Evolutionary conservation across 2,113 vertebrate genomes (phyloP), one percentile per base, ranked within the genome.

Genomic region (Cnemophilus loriae): DNA sequence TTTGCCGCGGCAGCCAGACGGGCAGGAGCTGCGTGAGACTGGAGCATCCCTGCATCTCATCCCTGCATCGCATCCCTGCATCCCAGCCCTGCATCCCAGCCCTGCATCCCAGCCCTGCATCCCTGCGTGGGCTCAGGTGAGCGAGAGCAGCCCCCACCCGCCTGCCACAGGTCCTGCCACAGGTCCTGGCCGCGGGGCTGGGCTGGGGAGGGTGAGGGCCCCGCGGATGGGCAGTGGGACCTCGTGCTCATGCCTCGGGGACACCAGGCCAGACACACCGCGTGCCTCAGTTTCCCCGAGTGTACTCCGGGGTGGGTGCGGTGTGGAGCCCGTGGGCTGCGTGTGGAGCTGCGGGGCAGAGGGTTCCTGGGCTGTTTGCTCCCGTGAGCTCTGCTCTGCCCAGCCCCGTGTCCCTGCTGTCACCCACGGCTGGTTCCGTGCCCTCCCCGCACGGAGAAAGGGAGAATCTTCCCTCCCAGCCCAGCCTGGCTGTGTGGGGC

Each of bases 371-470:
- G 70, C 42, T 35, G 3, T 30, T 44, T 3, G 32, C 47, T 61
- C 16, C 41, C 28, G 4, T 3, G 27, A 33, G 19, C 56, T 30
- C 47, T 16, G 67, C 53, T 44, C 46, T 70, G 68, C 56, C 73
- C 2, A 0, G 52, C 10, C 16, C 42, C 9, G 1, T 1, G 18
- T n/a, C 85, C 88, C 85, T 7, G 14, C 60, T 52, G 16, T 27
- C 65, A 23, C 74, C 56, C 3, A 0, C 57, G 52, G 56, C 44
- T 22, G 37, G 11, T 39, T 53, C 67, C 7, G 0, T 7, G 53
- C 7, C 17, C 26, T 35, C 6, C 8, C 0, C 1, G 0, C 61
- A 19, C 2, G 0, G 32, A 22, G 30, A 23, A 33, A 16, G 57
- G 44, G 46, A 7, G 3, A 6, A 2, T 21, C 19, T 11, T n/a